Conservation (phyloP, 2,888 invertebrate species). For the Papilio protenor region DNA sequence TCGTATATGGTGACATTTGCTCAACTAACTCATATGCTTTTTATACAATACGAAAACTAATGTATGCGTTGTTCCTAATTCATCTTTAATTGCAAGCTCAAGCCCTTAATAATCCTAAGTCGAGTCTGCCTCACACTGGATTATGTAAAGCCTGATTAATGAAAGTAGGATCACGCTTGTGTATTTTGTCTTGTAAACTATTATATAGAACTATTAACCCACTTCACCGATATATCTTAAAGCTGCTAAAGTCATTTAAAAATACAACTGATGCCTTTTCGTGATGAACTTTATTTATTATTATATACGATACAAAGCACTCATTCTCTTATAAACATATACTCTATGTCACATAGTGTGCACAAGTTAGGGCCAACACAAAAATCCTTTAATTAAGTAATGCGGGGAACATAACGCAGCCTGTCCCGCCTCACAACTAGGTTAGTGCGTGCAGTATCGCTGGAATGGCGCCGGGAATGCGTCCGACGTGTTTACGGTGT, state of each 20-base stretch:
- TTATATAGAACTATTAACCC: not conserved
- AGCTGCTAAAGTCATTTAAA: not conserved
- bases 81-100: not conserved
- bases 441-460: conserved; percentile 12
- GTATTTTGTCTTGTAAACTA: not conserved
- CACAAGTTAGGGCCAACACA: conserved; percentile 5
- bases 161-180: not conserved
- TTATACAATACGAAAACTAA: not conserved
- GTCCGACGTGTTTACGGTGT: not conserved
- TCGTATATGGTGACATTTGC: not conserved
- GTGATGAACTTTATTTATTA: not conserved
- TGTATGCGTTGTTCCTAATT: not conserved
- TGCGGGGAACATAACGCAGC: not conserved
- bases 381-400: conserved; percentile 20
- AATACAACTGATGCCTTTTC: not conserved
- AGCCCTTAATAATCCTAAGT: not conserved
- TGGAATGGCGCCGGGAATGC: conserved; percentile 14
- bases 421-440: conserved; percentile 6
- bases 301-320: no score
- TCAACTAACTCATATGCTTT: not conserved
- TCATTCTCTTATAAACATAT: not conserved
- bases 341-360: not conserved
- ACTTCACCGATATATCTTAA: not conserved
- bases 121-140: not conserved
- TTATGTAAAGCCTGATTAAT: conserved; percentile 12